Evolutionary conservation across 2,113 vertebrate species (phyloP).

Genomic region (Ctenomys sociabilis): DNA sequence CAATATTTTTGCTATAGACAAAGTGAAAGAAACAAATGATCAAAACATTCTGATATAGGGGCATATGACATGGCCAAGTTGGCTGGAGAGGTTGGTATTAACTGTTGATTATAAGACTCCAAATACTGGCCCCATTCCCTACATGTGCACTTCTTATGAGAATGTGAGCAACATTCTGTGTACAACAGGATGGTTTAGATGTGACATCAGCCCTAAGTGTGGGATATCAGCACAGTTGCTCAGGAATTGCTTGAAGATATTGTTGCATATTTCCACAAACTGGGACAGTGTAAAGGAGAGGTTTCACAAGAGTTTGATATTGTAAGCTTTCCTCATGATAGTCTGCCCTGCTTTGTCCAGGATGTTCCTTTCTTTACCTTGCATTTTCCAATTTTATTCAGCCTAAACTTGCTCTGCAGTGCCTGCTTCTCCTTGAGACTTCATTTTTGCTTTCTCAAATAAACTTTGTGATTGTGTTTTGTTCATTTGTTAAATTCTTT

Average conservation of each 20-base stretch:
- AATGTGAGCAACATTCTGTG: not conserved
- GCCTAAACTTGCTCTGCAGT: not conserved
- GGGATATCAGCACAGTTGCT: not conserved
- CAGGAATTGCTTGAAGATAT: not conserved
- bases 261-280: not conserved
- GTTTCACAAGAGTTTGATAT: not conserved
- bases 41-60: not conserved
- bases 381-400: not conserved
- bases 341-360: not conserved
- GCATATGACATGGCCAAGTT: not conserved
- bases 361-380: not conserved
- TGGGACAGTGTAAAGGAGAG: not conserved
- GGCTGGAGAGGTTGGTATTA: not conserved
- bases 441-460: not conserved
- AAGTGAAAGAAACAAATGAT: not conserved
- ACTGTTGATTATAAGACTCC: not conserved
- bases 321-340: not conserved
- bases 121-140: not conserved
- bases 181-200: not conserved
- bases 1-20: not conserved
- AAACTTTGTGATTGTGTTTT: not conserved
- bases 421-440: not conserved
- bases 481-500: not conserved
- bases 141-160: not conserved
- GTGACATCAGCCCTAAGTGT: not conserved